phyloP scores from a whole-genome alignment of 2,113 vertebrate genomes.

The Malurus melanocephalus region DNA sequence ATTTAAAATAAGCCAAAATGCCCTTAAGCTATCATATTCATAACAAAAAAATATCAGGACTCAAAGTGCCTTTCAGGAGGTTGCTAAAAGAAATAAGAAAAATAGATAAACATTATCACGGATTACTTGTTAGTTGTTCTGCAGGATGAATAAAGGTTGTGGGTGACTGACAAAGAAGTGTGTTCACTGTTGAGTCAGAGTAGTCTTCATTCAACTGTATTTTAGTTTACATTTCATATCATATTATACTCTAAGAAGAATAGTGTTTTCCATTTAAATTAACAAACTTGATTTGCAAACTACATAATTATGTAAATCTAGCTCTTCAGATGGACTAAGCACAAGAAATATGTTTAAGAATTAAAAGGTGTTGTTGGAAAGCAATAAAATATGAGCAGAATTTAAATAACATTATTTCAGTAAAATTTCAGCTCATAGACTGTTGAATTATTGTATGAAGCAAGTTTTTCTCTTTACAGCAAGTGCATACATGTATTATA shows the following conservation, averaged over 20 bases:
- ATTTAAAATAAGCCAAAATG: background rate
- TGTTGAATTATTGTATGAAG: background rate
- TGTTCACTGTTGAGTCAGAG: background rate
- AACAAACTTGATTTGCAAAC: background rate
- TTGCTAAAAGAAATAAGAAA: background rate
- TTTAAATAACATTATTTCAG: background rate
- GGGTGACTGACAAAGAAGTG: background rate
- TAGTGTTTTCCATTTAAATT: background rate
- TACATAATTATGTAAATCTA: background rate
- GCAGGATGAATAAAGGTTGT: background rate
- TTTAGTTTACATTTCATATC: background rate
- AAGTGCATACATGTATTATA: background rate
- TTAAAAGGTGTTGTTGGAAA: background rate
- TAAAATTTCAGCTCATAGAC: background rate
- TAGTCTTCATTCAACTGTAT: background rate
- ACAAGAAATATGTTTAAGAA: background rate
- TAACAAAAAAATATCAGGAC: background rate
- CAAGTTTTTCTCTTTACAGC: background rate
- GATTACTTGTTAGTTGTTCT: background rate
- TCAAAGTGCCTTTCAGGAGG: background rate
- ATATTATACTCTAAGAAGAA: background rate
- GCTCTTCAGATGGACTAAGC: background rate
- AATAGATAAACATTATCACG: background rate
- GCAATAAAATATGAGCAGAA: background rate
- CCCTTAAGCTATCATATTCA: background rate